Conservation (phyloP, 2,888 invertebrate genomes). For the Erpobdella octoculata region DNA sequence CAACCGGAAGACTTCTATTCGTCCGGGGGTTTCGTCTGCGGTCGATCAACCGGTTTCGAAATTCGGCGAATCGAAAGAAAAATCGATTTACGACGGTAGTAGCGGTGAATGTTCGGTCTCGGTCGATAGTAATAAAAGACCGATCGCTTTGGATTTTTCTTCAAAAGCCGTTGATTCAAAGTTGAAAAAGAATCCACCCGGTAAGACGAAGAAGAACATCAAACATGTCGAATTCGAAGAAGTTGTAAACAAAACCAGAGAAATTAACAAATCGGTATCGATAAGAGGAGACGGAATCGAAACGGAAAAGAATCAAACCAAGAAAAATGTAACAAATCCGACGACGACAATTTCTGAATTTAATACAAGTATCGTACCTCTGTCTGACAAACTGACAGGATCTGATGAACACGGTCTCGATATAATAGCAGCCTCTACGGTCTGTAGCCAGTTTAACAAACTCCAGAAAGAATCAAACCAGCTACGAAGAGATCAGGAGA, state of each 20-base stretch:
- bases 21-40: background rate
- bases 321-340: background rate
- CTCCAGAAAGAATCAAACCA: background rate
- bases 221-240: conserved; percentile 5
- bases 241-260: background rate
- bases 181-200: background rate
- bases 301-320: background rate
- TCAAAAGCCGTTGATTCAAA: background rate
- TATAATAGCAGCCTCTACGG: background rate
- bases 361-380: background rate
- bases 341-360: background rate
- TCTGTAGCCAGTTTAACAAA: too few species aligned
- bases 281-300: background rate
- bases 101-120: too few species aligned
- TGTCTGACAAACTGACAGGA: background rate
- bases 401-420: background rate
- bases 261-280: background rate
- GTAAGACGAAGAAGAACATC: background rate
- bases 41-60: background rate
- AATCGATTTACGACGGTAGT: too few species aligned
- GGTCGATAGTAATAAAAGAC: too few species aligned
- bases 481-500: background rate
- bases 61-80: too few species aligned
- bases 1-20: conserved; percentile 3
- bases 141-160: too few species aligned